These are phyloP conservation scores for Diploptera punctata DNA, from an alignment of 2,888 invertebrate species.

Conservation along the genomic window DNA sequence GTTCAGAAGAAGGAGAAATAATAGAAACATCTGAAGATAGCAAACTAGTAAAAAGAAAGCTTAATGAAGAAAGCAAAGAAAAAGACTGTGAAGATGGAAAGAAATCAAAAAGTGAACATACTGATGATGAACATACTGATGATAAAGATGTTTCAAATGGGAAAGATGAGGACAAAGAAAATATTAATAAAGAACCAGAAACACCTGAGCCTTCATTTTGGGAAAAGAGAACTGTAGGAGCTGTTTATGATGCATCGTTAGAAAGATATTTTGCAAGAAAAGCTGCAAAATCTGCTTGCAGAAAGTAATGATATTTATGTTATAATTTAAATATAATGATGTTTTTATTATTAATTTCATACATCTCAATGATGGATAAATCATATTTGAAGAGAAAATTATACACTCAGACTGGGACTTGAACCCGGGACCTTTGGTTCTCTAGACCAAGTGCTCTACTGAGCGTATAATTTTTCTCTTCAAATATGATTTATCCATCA, in stretches of 20 bases:
- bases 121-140: slow-evolving; percentile 8
- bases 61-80: background rate
- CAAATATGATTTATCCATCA: no score
- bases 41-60: background rate
- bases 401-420: no score
- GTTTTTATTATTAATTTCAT: no score
- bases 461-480: no score
- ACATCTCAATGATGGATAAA: no score
- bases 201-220: slow-evolving; percentile 74
- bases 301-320: background rate
- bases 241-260: slow-evolving; percentile 75
- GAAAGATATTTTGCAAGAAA: slow-evolving; percentile 79
- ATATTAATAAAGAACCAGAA: slow-evolving; percentile 44
- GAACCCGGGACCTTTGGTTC: no score
- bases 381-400: no score
- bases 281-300: slow-evolving; percentile 57
- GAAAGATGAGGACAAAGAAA: slow-evolving; percentile 34
- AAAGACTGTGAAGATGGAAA: slow-evolving; percentile 1
- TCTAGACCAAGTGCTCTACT: no score
- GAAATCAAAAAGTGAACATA: slow-evolving; percentile 16
- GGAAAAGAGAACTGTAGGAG: slow-evolving; percentile 85
- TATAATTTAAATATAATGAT: no score
- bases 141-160: slow-evolving; percentile 28
- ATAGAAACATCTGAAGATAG: slow-evolving; percentile 36
- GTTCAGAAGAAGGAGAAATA: slow-evolving; percentile 43